Evolutionary conservation across 2,888 invertebrate species (phyloP).

Genomic region (Allacma fusca): DNA sequence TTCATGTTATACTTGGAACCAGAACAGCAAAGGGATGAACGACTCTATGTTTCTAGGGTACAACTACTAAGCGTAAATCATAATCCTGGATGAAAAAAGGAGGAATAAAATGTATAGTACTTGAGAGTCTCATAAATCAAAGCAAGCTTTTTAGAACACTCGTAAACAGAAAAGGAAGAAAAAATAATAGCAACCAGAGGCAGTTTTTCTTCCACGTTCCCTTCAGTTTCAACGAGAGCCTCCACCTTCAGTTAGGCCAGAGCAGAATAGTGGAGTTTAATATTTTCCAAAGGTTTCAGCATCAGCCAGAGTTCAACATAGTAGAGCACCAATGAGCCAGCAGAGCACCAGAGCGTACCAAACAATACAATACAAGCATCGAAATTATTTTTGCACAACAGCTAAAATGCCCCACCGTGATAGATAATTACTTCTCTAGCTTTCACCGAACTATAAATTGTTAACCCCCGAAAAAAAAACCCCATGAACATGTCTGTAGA

Average conservation of each 20-base stretch:
- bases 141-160: slow-evolving; percentile 31
- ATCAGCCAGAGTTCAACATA: too few relatives aligned
- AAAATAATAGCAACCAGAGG: slow-evolving; percentile 74
- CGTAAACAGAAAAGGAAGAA: slow-evolving; percentile 28
- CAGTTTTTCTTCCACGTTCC: slow-evolving; percentile 82
- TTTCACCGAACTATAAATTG: too few relatives aligned
- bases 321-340: neutral
- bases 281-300: slow-evolving; percentile 4
- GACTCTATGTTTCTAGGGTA: too few relatives aligned
- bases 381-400: slow-evolving; percentile 34
- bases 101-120: neutral
- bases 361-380: slow-evolving; percentile 39
- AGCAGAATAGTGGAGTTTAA: slow-evolving; percentile 31
- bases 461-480: too few relatives aligned
- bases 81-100: neutral
- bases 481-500: too few relatives aligned
- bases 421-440: neutral
- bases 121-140: slow-evolving; percentile 26
- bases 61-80: slow-evolving; percentile 7
- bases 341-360: slow-evolving; percentile 24
- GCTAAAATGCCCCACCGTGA: slow-evolving; percentile 15
- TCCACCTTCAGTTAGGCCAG: slow-evolving; percentile 66
- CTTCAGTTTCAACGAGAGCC: slow-evolving; percentile 76
- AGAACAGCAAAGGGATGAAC: neutral
- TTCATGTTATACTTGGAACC: too few relatives aligned